phyloP scores from a whole-genome alignment of 2,888 invertebrate genomes.

The Aplocera efformata region DNA sequence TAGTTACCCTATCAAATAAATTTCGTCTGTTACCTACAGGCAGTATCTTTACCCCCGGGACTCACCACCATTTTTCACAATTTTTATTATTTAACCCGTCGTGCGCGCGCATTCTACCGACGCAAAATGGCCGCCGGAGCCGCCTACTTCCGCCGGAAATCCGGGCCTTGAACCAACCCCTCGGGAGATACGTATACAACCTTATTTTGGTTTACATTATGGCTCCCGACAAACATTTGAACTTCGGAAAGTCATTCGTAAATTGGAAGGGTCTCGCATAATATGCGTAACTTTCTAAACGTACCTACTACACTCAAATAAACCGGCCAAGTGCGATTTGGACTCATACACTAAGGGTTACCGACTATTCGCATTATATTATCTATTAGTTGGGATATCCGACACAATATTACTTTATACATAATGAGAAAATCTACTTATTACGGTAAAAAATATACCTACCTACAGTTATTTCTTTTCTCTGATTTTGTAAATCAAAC shows the following conservation, averaged over 20 bases:
- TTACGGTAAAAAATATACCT: too few species aligned
- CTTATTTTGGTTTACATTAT: constrained; percentile 27
- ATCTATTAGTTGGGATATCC: too few species aligned
- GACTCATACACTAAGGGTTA: too few species aligned
- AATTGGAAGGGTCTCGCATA: not conserved
- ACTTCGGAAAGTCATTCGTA: not conserved
- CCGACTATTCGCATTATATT: too few species aligned
- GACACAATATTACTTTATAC: too few species aligned
- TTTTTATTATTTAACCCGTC: constrained; percentile 41
- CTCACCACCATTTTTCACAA: constrained; percentile 31
- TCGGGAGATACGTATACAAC: constrained; percentile 36
- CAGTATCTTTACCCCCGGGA: constrained; percentile 27
- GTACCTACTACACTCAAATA: too few species aligned
- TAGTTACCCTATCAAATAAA: not conserved
- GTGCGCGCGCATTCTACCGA: constrained; percentile 48
- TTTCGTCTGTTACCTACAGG: constrained; percentile 1
- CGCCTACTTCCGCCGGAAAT: constrained; percentile 74
- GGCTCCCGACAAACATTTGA: constrained; percentile 3
- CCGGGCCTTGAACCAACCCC: constrained; percentile 37
- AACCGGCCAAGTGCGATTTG: too few species aligned
- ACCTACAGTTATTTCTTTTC: too few species aligned
- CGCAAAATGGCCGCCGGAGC: constrained; percentile 61
- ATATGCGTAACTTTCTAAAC: too few species aligned
- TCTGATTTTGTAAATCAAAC: too few species aligned
- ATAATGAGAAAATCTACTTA: too few species aligned